These are phyloP conservation scores for Synergus japonicus DNA, from an alignment of 2,888 invertebrate genomes.

Conservation along the genomic window DNA sequence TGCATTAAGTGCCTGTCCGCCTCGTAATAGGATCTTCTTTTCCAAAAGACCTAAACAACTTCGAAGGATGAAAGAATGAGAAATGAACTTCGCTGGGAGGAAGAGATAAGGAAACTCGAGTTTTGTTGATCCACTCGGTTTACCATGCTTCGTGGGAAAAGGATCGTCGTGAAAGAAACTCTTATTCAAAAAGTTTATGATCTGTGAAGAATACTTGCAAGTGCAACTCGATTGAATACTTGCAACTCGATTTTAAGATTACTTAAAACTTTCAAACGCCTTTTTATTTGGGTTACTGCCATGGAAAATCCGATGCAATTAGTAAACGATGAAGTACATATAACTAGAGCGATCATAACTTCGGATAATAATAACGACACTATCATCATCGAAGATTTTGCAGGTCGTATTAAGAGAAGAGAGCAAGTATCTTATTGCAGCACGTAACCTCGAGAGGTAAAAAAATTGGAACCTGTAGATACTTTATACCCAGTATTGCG, in stretches of 20 bases:
- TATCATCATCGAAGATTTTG: conserved; percentile 22
- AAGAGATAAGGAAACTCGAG: conserved; percentile 29
- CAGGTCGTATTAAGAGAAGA: conserved; percentile 27
- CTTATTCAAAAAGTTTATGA: conserved; percentile 20
- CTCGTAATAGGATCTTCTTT: conserved; percentile 16
- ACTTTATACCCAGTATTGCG: conserved; percentile 19
- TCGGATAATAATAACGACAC: conserved; percentile 26
- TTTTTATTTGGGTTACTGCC: neutral
- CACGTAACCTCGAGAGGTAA: conserved; percentile 10
- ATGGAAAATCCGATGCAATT: no score
- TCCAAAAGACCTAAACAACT: conserved; percentile 10
- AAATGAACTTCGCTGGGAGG: neutral
- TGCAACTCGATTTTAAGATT: neutral
- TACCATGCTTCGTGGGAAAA: conserved; percentile 29
- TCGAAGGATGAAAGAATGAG: conserved; percentile 20
- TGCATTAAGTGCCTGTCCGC: conserved; percentile 5
- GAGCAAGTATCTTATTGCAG: conserved; percentile 20
- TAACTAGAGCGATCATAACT: conserved; percentile 1
- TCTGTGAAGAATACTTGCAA: conserved; percentile 12
- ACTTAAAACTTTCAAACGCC: neutral
- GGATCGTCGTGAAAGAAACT: neutral
- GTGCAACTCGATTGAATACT: neutral
- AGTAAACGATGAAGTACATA: neutral
- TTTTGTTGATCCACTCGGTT: neutral
- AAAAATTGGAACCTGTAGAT: conserved; percentile 33